phyloP scores from a whole-genome alignment of 2,113 vertebrate genomes.

The Lagopus leucura region DNA sequence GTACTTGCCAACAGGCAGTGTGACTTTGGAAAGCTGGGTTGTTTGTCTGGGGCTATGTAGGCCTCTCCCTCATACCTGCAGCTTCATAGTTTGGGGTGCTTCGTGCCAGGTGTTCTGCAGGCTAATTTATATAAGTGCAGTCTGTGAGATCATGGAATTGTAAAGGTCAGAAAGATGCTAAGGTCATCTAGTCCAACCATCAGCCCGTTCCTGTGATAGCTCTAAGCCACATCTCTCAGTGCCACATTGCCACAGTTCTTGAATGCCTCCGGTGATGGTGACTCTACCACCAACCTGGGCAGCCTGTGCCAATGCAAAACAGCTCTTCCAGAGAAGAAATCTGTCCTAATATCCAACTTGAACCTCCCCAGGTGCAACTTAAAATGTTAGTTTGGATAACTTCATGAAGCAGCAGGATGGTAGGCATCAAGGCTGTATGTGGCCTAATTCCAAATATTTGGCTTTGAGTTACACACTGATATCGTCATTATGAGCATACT shows the following conservation, averaged over 20 bases:
- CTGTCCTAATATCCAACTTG: too few relatives aligned
- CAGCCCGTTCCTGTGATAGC: too few relatives aligned
- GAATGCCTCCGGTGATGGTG: too few relatives aligned
- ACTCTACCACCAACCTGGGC: too few relatives aligned
- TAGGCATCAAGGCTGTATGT: not conserved
- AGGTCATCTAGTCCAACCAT: too few relatives aligned
- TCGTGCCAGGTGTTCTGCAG: not conserved
- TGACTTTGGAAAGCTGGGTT: not conserved
- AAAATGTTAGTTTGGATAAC: not conserved
- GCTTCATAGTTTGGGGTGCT: not conserved
- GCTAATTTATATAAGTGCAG: not conserved
- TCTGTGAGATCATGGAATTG: not conserved
- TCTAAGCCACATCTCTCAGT: too few relatives aligned
- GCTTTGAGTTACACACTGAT: not conserved
- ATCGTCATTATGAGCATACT: not conserved
- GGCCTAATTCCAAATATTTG: not conserved
- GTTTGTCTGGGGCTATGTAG: not conserved
- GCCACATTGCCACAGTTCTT: too few relatives aligned
- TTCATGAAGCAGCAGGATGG: not conserved
- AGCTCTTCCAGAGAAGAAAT: too few relatives aligned
- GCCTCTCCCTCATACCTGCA: not conserved
- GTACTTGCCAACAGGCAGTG: not conserved
- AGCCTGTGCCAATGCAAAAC: too few relatives aligned
- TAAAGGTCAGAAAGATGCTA: too few relatives aligned
- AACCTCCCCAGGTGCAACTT: too few relatives aligned